phyloP scores from a whole-genome alignment of 1,140 invertebrate genomes.

The Drosophila kohkoa region DNA sequence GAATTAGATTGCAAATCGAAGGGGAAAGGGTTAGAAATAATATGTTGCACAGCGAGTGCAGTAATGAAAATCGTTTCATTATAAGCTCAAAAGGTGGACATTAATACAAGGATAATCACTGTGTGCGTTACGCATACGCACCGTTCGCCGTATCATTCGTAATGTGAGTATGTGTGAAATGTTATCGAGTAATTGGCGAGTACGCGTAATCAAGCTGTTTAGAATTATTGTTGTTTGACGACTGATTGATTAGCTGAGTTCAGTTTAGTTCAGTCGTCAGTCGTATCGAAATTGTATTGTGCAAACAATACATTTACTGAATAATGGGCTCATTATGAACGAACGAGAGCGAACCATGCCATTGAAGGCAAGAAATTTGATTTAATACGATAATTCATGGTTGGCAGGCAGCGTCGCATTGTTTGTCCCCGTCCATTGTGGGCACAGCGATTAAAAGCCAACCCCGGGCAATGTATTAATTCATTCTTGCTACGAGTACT shows the following conservation, averaged over 20 bases:
- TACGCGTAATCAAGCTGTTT: background rate
- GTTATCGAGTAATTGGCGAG: slow-evolving; percentile 6
- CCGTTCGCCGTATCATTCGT: slow-evolving; percentile 1
- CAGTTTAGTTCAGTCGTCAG: too few species aligned
- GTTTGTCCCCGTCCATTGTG: background rate
- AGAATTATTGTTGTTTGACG: slow-evolving; percentile 9
- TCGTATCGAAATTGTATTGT: background rate
- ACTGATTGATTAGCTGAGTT: slow-evolving; percentile 8
- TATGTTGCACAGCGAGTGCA: background rate
- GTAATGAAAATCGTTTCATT: background rate
- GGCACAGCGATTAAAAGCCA: background rate
- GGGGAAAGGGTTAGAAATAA: background rate
- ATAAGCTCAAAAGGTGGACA: background rate
- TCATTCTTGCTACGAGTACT: slow-evolving; percentile 20
- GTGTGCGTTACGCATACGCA: slow-evolving; percentile 27
- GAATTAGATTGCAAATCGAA: too few species aligned
- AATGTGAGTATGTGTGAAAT: background rate
- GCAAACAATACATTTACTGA: slow-evolving; percentile 2
- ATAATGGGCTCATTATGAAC: background rate
- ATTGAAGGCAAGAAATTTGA: background rate
- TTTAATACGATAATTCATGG: slow-evolving; percentile 35
- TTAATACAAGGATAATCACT: background rate
- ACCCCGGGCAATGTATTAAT: slow-evolving; percentile 12
- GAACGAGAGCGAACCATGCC: background rate
- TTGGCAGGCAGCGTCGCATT: background rate